Percentiles rank a stretch among this genome's conserved stretches.
Evolutionary conservation across 1,140 invertebrate species (phyloP).

Genomic region (Ridgeia piscesae): DNA sequence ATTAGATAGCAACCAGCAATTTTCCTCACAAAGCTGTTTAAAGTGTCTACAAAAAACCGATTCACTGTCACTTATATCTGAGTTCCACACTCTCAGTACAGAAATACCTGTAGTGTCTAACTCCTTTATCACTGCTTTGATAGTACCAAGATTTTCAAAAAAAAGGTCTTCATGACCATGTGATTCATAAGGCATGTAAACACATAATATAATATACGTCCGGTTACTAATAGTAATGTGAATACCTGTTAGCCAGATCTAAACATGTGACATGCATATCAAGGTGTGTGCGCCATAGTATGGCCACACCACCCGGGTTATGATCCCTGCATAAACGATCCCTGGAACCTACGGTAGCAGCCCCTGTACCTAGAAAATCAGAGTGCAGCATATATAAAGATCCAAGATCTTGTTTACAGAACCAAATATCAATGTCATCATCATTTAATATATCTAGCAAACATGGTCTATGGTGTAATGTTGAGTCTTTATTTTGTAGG

Average conservation of each 20-base stretch:
- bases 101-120: constrained; percentile 9
- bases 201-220: not conserved
- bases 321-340: constrained; percentile 11
- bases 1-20: not conserved
- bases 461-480: not conserved
- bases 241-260: constrained; percentile 15
- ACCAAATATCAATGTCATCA: not conserved
- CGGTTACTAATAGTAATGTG: not conserved
- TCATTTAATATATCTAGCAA: not conserved
- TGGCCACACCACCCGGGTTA: constrained; percentile 6
- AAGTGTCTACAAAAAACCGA: constrained; percentile 1
- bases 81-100: constrained; percentile 15
- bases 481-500: constrained; percentile 1
- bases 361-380: not conserved
- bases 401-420: constrained; percentile 15
- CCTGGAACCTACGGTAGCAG: not conserved
- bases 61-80: constrained; percentile 19
- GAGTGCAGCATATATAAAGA: not conserved
- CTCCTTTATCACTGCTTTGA: not conserved
- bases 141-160: not conserved
- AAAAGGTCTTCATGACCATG: constrained; percentile 7
- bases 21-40: constrained; percentile 10
- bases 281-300: not conserved
- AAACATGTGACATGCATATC: constrained; percentile 14
- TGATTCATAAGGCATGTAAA: constrained; percentile 18